Conservation (phyloP, 2,888 invertebrate genomes). For the Argyresthia albistria region DNA sequence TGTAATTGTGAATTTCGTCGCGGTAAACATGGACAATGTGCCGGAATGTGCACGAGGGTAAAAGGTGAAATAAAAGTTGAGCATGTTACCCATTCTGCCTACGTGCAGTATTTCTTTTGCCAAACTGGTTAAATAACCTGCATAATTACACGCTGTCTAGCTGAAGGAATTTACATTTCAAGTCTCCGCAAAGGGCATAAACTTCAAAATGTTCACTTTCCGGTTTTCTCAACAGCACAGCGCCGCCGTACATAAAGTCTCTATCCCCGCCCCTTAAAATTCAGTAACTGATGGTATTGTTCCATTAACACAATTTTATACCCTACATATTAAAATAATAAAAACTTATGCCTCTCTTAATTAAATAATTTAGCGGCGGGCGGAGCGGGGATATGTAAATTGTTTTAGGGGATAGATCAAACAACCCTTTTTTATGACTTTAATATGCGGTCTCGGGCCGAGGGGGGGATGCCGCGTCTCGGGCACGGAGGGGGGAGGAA, state of each 20-base stretch:
- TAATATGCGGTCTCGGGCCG: conserved; percentile 67
- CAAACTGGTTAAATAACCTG: neutral
- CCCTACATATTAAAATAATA: conserved; percentile 73
- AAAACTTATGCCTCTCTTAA: conserved; percentile 75
- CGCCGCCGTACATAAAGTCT: neutral
- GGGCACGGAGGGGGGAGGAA: conserved; percentile 38
- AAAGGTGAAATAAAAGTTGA: neutral
- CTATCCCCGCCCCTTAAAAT: conserved; percentile 22
- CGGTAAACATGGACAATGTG: neutral
- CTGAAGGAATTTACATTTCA: neutral
- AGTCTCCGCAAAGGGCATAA: neutral
- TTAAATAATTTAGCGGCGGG: conserved; percentile 72
- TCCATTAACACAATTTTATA: conserved; percentile 71
- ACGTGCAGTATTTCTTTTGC: neutral
- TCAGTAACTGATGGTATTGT: conserved; percentile 51
- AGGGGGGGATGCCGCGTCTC: conserved; percentile 31
- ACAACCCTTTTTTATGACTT: conserved; percentile 75
- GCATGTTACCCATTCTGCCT: neutral
- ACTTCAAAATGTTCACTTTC: neutral
- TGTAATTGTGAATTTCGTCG: conserved; percentile 5
- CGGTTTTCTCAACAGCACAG: neutral
- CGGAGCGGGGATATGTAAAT: conserved; percentile 73
- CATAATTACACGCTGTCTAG: no score
- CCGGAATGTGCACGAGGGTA: neutral
- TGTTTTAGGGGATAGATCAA: conserved; percentile 74